Evolutionary conservation across 2,888 invertebrate species (phyloP), one percentile per base, ranked within the genome.

Genomic region (Apomyelois bistriatella): DNA sequence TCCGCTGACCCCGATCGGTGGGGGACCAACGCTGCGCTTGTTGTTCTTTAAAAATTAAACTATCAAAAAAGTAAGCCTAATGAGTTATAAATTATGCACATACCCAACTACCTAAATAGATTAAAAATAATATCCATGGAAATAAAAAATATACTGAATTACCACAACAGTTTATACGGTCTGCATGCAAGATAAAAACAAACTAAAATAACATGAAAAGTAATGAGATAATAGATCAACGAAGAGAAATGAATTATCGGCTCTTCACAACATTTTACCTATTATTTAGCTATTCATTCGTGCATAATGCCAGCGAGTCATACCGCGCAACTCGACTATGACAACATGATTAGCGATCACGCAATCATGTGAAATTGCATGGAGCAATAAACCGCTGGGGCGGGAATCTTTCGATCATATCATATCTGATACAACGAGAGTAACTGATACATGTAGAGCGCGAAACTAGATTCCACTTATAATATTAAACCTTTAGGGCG

Each of bases 201-300:
- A 22, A 22, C 2, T 22, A 22, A 22, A 22, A 10, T 32, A 40
- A 40, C 32, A 32, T 32, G 32, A 16, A 3, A 22, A 7, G 16
- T 46, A 32, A 46, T 46, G 32, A 15, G 32, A 32, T 13, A 15
- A 46, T 32, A 15, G 15, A 32, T 32, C 32, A 32, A 46, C 32
- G 13, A 13, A 41, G 12, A 60, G 55, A 53, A 54, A 56, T 57
- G 37, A 46, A 30, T 56, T 28, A 43, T 52, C 16, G 32, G 1
- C 9, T 17, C 10, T 46, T 46, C 46, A 32, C 46, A 46, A 32
- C 10, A 32, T 46, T 46, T 46, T 46, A 13, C 46, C 43, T 32
- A 46, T 46, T 13, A 46, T 15, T 46, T 46, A 32, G 46, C 32
- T 32, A 12, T 30, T n/a, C 43, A 13, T 30, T 32, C 16, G 32